Evolutionary conservation across 2,113 vertebrate species (phyloP).

Genomic region (Holacanthus passer): DNA sequence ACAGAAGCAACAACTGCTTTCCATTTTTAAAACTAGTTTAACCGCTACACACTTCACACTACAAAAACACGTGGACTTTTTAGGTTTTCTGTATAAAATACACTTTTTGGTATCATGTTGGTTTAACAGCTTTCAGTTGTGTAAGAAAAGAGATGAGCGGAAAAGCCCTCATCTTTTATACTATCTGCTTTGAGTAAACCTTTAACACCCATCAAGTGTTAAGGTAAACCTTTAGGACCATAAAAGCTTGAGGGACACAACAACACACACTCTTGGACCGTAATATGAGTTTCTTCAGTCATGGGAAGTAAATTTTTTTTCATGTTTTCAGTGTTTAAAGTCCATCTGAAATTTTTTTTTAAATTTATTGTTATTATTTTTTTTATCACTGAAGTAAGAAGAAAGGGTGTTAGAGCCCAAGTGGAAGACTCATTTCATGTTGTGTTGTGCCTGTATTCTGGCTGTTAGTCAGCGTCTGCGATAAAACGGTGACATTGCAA

Average conservation of each 20-base stretch:
- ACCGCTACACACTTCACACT: conserved; percentile 69
- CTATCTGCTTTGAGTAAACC: conserved; percentile 61
- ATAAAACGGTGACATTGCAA: not conserved
- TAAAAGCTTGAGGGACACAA: conserved; percentile 30
- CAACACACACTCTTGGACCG: not conserved
- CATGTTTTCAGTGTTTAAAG: not conserved
- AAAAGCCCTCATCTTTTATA: not conserved
- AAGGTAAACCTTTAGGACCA: conserved; percentile 56
- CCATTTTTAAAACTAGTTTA: conserved; percentile 63
- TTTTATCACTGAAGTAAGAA: not conserved
- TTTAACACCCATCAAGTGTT: conserved; percentile 64
- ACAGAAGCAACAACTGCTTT: conserved; percentile 65
- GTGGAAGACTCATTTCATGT: not conserved
- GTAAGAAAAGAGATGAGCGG: conserved; percentile 16
- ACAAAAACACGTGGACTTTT: conserved; percentile 59
- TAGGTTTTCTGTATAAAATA: conserved; percentile 58
- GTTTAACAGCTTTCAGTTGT: conserved; percentile 53
- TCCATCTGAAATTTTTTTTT: not conserved
- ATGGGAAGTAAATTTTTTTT: conserved; percentile 4
- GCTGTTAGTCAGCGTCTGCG: not conserved
- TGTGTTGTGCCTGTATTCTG: not conserved
- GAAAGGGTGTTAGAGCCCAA: no score
- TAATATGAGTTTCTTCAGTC: not conserved
- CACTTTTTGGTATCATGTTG: conserved; percentile 75
- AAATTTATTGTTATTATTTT: not conserved